phyloP scores from a whole-genome alignment of 2,113 vertebrate genomes.

The Cheirogaleus medius region DNA sequence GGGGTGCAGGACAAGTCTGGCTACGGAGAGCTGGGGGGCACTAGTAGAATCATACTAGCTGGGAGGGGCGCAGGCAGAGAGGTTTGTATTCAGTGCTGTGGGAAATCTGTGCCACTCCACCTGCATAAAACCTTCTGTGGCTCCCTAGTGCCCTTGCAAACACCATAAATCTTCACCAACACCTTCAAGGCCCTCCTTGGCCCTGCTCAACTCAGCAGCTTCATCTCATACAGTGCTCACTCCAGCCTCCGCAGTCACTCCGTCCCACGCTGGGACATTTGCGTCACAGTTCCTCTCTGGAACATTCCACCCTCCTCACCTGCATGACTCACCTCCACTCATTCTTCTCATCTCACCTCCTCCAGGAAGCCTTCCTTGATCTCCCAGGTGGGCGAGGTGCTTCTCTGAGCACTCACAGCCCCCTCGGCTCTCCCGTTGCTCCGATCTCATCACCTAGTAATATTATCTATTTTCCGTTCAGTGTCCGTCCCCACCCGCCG shows the following conservation, averaged over 20 bases:
- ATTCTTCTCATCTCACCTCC: neutral
- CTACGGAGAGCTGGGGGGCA: neutral
- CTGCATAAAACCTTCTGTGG: neutral
- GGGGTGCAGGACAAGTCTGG: neutral
- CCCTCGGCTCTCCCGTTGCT: neutral
- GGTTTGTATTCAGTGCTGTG: neutral
- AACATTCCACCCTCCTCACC: neutral
- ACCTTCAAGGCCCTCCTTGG: neutral
- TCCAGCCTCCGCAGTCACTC: neutral
- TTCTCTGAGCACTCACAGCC: neutral
- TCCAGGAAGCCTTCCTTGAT: neutral
- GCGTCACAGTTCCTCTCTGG: neutral
- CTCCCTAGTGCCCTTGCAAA: neutral
- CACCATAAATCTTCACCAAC: neutral
- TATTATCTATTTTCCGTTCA: neutral
- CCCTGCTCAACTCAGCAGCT: neutral
- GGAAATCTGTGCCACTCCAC: neutral
- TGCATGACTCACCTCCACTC: neutral
- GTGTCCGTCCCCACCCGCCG: neutral
- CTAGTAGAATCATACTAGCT: no score
- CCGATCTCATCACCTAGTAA: no score
- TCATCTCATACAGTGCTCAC: no score
- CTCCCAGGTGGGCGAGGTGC: neutral
- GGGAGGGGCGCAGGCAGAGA: neutral
- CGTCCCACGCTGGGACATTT: neutral